These are phyloP conservation scores for Lepidurus apus DNA, from an alignment of 1,140 invertebrate species.

Conservation along the genomic window DNA sequence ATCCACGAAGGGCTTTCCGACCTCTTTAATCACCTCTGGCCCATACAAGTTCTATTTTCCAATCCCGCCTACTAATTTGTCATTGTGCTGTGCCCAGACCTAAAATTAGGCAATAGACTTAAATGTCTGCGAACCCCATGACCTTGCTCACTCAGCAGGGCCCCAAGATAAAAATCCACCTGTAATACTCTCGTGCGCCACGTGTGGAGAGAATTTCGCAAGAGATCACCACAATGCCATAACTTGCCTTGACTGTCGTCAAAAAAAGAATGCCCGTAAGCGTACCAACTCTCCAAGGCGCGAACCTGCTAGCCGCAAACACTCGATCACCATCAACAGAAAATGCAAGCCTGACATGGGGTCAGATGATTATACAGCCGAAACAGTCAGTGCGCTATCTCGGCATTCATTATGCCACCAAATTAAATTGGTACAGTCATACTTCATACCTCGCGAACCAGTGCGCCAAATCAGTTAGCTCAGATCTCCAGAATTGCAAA, in stretches of 20 bases:
- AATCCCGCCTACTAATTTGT: no score
- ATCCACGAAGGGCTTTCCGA: no score
- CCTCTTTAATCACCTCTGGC: no score
- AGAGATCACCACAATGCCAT: background rate
- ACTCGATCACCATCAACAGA: background rate
- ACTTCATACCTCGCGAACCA: background rate
- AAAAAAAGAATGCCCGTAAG: background rate
- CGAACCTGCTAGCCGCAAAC: background rate
- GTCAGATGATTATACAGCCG: background rate
- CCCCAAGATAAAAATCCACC: no score
- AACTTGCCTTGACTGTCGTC: background rate
- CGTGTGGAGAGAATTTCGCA: background rate
- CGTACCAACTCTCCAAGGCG: background rate
- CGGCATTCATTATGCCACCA: background rate
- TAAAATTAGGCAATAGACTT: no score
- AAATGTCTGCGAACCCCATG: no score
- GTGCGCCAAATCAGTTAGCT: background rate
- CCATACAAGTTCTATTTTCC: no score
- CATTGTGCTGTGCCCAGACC: no score
- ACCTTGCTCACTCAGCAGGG: no score
- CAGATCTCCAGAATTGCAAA: slow-evolving; percentile 1
- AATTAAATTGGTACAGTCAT: background rate
- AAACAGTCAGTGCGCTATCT: slow-evolving; percentile 20
- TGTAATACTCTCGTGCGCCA: background rate
- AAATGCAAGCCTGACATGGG: slow-evolving; percentile 24